Conservation (phyloP, 2,797 vertebrate genomes). For the Amblyraja radiata region DNA sequence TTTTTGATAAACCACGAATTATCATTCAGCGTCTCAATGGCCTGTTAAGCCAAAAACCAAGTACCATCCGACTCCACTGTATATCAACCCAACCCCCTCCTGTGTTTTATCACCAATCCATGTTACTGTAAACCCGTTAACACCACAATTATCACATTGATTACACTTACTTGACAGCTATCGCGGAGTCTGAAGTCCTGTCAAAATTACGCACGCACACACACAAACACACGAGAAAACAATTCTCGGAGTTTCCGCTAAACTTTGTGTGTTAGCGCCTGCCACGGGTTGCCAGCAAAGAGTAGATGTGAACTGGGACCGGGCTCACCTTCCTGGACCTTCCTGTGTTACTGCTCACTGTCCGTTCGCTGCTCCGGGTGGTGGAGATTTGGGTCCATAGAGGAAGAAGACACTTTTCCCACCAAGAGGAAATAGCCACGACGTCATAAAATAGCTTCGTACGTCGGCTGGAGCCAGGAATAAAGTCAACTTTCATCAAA, state of each 20-base stretch:
- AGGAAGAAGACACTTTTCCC: constrained; percentile 55
- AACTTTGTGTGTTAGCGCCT: background rate
- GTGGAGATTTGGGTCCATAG: constrained; percentile 55
- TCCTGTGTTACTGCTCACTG: constrained; percentile 47
- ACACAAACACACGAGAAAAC: background rate
- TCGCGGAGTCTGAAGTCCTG: background rate
- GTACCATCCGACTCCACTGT: background rate
- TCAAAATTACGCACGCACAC: background rate
- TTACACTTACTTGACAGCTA: constrained; percentile 19
- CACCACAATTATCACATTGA: background rate
- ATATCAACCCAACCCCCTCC: background rate
- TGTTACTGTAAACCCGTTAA: background rate
- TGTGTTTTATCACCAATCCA: background rate
- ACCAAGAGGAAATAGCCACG: constrained; percentile 59
- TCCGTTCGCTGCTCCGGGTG: constrained; percentile 58
- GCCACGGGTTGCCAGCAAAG: background rate
- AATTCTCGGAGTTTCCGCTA: constrained; percentile 1
- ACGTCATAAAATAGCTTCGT: constrained; percentile 60
- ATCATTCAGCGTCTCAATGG: background rate
- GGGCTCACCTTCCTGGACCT: constrained; percentile 41
- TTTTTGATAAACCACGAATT: background rate
- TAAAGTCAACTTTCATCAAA: constrained; percentile 57
- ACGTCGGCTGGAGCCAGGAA: constrained; percentile 49
- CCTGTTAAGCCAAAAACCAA: background rate
- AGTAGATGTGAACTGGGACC: background rate